Percentiles rank a stretch among this genome's conserved stretches.
These are phyloP conservation scores for Aricia agestis DNA, from an alignment of 1,140 invertebrate genomes.

Conservation along the genomic window DNA sequence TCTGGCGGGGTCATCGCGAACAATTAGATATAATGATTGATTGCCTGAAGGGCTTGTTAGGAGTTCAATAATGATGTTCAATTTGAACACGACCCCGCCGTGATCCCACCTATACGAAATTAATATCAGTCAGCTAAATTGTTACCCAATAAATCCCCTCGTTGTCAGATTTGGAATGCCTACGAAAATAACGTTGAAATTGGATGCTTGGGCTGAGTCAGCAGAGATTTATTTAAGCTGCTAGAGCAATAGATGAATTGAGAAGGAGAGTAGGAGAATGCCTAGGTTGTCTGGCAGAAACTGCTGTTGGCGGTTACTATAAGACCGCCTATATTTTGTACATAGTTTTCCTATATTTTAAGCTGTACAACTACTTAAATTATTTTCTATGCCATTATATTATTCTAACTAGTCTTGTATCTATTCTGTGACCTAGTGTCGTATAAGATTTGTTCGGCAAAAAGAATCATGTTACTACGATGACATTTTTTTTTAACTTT, in stretches of 20 bases:
- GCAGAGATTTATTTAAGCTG: neutral
- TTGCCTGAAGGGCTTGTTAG: conserved; percentile 7
- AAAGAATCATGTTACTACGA: too few species aligned
- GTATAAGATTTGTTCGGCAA: too few species aligned
- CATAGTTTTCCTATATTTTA: too few species aligned
- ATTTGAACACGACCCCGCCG: neutral
- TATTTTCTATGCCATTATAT: too few species aligned
- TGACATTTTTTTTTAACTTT: too few species aligned
- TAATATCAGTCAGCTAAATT: conserved; percentile 14
- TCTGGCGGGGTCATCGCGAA: neutral
- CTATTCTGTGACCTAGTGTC: too few species aligned
- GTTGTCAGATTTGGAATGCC: neutral
- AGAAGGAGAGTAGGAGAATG: too few species aligned
- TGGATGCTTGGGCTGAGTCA: neutral
- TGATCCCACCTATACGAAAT: conserved; percentile 5
- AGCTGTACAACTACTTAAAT: too few species aligned
- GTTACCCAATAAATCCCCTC: neutral
- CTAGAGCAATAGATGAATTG: neutral
- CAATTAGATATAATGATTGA: conserved; percentile 14
- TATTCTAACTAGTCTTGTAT: too few species aligned
- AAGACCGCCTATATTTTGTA: too few species aligned
- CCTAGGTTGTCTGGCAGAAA: too few species aligned
- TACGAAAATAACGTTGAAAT: neutral
- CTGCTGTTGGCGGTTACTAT: too few species aligned
- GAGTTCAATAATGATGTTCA: conserved; percentile 7